These are phyloP conservation scores for Ptyas mucosa DNA, from an alignment of 2,113 vertebrate species.

Conservation along the genomic window DNA sequence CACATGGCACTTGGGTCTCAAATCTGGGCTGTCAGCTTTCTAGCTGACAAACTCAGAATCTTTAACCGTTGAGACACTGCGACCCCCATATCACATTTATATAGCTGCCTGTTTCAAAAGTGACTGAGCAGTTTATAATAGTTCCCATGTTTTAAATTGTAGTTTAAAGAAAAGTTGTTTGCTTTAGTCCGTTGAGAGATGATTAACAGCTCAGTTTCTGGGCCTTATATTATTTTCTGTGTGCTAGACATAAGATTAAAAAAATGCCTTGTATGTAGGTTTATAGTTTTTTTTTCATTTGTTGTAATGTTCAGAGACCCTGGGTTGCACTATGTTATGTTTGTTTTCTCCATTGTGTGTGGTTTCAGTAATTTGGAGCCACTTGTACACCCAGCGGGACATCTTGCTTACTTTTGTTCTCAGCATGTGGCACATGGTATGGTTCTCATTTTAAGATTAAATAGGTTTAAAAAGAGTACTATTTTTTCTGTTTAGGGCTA, in stretches of 20 bases:
- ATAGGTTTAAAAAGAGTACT: neutral
- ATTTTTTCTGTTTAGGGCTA: neutral
- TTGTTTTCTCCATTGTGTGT: neutral
- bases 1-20: neutral
- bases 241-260: neutral
- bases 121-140: neutral
- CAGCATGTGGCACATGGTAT: neutral
- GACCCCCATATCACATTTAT: neutral
- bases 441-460: neutral
- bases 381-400: neutral
- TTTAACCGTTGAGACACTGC: neutral
- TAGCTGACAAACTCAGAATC: neutral
- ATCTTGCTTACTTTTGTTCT: neutral
- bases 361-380: neutral
- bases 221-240: neutral
- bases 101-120: neutral
- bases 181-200: neutral
- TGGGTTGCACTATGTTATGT: neutral
- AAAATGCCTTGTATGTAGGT: neutral
- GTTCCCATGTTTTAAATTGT: neutral
- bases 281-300: neutral
- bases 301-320: neutral
- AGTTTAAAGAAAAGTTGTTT: neutral
- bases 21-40: neutral
- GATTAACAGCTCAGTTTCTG: neutral